Evolutionary conservation across 2,113 vertebrate genomes (phyloP).

Genomic region (Parus major): DNA sequence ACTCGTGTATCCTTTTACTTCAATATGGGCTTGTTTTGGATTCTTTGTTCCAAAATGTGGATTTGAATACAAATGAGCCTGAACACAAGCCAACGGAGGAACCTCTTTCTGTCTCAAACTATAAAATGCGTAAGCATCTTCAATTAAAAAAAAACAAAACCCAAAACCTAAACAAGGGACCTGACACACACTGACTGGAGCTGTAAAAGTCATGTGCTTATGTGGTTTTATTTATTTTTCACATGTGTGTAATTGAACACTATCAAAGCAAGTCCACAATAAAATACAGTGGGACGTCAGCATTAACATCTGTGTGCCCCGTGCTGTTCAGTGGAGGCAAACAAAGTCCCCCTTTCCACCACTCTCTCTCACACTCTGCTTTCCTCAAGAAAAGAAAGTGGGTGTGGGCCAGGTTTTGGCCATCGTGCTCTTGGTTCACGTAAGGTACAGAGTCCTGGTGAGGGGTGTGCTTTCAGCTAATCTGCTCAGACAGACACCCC

Average conservation of each 20-base stretch:
- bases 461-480: not conserved
- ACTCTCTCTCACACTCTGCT: not conserved
- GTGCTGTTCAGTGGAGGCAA: not conserved
- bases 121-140: conserved; percentile 33
- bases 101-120: conserved; percentile 1
- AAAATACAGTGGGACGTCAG: not conserved
- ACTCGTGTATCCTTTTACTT: not conserved
- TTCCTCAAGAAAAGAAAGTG: not conserved
- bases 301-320: conserved; percentile 25
- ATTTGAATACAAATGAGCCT: conserved; percentile 51
- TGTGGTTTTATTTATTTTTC: conserved; percentile 41
- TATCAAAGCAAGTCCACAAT: not conserved
- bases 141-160: not conserved
- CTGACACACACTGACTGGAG: conserved; percentile 17
- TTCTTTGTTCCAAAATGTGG: conserved; percentile 46
- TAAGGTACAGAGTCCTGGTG: not conserved
- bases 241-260: not conserved
- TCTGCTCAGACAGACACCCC: not conserved
- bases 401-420: too few species aligned
- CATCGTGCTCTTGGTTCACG: not conserved
- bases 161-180: not conserved
- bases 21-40: not conserved
- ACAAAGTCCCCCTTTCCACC: not conserved
- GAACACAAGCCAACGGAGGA: not conserved
- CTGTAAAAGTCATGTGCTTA: not conserved